A percentile compares a stretch with the other conserved stretches of the same genome.
Evolutionary conservation across 2,888 invertebrate species (phyloP).

Genomic region (Margaritifera margaritifera): DNA sequence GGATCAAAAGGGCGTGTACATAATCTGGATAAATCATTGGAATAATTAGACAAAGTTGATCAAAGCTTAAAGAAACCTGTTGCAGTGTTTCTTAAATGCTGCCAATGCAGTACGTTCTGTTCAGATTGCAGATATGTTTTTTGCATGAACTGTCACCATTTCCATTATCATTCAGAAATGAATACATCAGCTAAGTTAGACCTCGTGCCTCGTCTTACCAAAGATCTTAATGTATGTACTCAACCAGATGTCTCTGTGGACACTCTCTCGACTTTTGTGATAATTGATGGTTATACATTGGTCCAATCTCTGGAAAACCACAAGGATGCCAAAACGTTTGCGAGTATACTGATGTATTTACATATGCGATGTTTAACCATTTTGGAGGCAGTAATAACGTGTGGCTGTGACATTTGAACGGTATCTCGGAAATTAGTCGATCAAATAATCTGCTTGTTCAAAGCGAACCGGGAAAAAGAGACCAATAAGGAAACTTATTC

Average conservation of each 20-base stretch:
- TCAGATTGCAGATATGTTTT: no score
- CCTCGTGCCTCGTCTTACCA: no score
- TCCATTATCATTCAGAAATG: no score
- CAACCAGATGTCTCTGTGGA: no score
- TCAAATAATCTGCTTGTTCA: conserved; percentile 15
- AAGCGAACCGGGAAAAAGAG: conserved; percentile 10
- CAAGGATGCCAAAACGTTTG: conserved; percentile 16
- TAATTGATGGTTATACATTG: conserved; percentile 26
- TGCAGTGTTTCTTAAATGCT: no score
- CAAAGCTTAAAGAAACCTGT: no score
- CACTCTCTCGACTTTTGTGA: background rate
- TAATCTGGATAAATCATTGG: conserved; percentile 24
- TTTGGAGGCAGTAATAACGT: conserved; percentile 6
- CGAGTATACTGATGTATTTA: conserved; percentile 20
- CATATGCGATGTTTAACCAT: conserved; percentile 6
- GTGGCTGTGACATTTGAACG: conserved; percentile 27
- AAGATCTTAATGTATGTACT: no score
- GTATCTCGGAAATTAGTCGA: conserved; percentile 16
- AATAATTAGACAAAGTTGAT: no score
- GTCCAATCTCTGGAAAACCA: conserved; percentile 28
- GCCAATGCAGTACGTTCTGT: no score
- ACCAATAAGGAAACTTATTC: conserved; percentile 6
- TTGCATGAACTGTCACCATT: no score
- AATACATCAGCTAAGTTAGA: no score
- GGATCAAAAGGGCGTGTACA: conserved; percentile 26